Base-by-base conservation (phyloP, 2,797 vertebrate species). In the Setipinna tenuifilis region DNA sequence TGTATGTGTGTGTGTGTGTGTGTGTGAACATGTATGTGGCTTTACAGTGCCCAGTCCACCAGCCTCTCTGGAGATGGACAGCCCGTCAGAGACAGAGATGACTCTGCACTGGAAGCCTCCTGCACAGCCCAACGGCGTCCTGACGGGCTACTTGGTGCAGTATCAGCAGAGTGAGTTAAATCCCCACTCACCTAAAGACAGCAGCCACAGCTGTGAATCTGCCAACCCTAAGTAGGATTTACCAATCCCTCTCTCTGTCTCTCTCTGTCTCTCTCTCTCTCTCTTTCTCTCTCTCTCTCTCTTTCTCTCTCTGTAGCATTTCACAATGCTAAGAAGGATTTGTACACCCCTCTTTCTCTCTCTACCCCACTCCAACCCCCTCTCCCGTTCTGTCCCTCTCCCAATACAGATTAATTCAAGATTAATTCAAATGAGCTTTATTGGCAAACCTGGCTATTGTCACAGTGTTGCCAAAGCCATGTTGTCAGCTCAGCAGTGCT, bases 41-140 rank as follows among this genome's bases (percentile, higher is more conserved):
- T 31, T 89, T n/a, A 57, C 90, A 98, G 97, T 96, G 78, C 97
- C 97, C 6, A 93, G 95, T 88, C 93, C 93, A 28, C 97, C 96
- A 0, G 91, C 85, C 35, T 94, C 91, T 3, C 84, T 98, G 91
- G 91, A 75, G 14, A 89, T 97, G 85, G 95, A 97, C 35, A 97
- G 96, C 89, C 95, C 95, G 35, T 96, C 95, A 0, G 93, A 97
- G 87, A 96, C 96, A 12, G 96, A 95, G 88, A 95, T 98, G 83
- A 93, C 89, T 17, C 91, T 97, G n/a, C 93, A 89, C 71, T 98
- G 97, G 97, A 92, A 86, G 0, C 94, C 95, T 2, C 97, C 97
- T 0, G 85, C 85, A 5, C 93, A 95, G 14, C 95, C 93, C 84
- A 98, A 97, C 0, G 97, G 97, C 10, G 78, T 94, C 85, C 94